phyloP scores from a whole-genome alignment of 2,888 invertebrate species.

The Meandrusa payeni region DNA sequence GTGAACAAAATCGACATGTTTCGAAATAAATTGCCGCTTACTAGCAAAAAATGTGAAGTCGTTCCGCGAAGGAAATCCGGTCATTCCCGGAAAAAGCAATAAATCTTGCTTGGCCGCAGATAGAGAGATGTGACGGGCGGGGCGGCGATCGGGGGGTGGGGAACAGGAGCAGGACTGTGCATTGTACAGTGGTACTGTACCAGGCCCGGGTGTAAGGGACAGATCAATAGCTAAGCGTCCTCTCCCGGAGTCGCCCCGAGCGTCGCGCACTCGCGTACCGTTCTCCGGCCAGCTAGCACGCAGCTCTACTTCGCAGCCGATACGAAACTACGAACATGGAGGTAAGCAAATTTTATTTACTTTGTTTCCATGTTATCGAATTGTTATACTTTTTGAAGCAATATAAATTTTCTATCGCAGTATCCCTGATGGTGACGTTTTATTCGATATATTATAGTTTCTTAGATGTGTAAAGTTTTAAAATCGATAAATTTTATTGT shows the following conservation, averaged over 20 bases:
- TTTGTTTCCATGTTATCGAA: no score
- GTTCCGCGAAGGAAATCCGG: constrained; percentile 49
- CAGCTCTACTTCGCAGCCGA: not conserved
- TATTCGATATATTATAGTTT: no score
- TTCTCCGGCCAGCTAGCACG: constrained; percentile 29
- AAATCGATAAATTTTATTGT: no score
- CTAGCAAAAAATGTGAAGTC: constrained; percentile 28
- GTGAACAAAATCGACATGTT: no score
- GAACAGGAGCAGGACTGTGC: constrained; percentile 42
- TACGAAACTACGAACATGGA: constrained; percentile 40
- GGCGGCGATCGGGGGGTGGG: constrained; percentile 39
- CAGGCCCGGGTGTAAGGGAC: constrained; percentile 53
- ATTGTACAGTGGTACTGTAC: constrained; percentile 27
- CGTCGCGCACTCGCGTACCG: constrained; percentile 36
- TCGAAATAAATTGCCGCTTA: constrained; percentile 34
- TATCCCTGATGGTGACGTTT: no score
- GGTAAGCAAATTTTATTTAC: constrained; percentile 35
- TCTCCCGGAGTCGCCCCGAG: constrained; percentile 38
- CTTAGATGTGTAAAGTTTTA: no score
- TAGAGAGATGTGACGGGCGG: constrained; percentile 42
- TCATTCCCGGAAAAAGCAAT: constrained; percentile 65
- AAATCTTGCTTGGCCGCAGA: constrained; percentile 64
- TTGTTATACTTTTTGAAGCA: constrained; percentile 15
- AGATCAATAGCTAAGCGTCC: constrained; percentile 65
- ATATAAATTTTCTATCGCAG: no score